Conservation (phyloP, 1,140 invertebrate genomes). For the Polypedilum pembai region DNA sequence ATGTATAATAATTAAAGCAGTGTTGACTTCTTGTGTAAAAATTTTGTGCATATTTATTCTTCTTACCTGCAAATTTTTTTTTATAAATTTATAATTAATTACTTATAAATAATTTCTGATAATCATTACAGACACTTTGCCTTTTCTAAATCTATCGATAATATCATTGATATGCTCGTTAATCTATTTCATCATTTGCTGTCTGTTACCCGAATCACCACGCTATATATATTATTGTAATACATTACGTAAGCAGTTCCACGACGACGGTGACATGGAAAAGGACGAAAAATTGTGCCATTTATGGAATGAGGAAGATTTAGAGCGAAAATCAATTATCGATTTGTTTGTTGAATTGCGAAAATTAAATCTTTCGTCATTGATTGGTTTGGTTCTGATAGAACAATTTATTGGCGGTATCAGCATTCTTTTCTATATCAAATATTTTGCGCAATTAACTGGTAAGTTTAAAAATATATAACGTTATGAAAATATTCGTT, state of each 20-base stretch:
- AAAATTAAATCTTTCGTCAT: conserved; percentile 8
- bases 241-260: not conserved
- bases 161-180: not conserved
- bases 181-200: not conserved
- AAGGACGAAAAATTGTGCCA: not conserved
- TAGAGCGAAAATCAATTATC: not conserved
- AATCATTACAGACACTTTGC: too few relatives aligned
- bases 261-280: not conserved
- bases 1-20: too few relatives aligned
- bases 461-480: not conserved
- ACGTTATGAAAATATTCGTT: too few relatives aligned
- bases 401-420: not conserved
- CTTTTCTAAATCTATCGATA: not conserved
- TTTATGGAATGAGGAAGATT: conserved; percentile 8
- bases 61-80: too few relatives aligned
- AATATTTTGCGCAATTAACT: not conserved
- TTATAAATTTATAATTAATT: too few relatives aligned
- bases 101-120: too few relatives aligned
- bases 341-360: not conserved
- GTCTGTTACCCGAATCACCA: not conserved
- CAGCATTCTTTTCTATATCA: not conserved
- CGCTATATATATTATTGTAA: not conserved
- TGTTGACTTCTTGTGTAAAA: too few relatives aligned
- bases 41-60: too few relatives aligned
- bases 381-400: not conserved